phyloP scores from a whole-genome alignment of 1,140 invertebrate species.

The Diachasmimorpha longicaudata region DNA sequence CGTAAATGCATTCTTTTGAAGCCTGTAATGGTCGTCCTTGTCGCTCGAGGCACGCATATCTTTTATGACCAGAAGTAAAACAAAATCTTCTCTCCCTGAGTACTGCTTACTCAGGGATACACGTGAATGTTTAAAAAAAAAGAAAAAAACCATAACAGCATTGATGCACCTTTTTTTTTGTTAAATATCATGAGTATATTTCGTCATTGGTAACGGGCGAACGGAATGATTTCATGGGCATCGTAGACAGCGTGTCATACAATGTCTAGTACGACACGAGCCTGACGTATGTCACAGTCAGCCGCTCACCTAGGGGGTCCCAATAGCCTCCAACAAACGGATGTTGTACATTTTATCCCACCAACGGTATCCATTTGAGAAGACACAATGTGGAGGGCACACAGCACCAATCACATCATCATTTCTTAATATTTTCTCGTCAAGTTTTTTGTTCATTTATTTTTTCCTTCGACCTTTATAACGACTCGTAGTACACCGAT shows the following conservation, averaged over 20 bases:
- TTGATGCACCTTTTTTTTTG: not conserved
- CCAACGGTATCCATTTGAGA: conserved; percentile 30
- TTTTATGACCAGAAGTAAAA: not conserved
- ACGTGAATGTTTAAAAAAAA: not conserved
- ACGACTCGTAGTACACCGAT: conserved; percentile 13
- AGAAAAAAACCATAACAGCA: too few species aligned
- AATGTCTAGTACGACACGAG: not conserved
- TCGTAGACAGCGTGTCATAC: not conserved
- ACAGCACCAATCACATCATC: conserved; percentile 4
- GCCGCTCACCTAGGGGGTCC: conserved; percentile 38
- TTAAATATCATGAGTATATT: not conserved
- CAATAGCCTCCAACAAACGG: conserved; percentile 12
- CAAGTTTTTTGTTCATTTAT: conserved; percentile 18
- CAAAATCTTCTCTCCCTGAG: not conserved
- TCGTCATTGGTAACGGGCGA: not conserved
- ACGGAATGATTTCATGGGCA: conserved; percentile 9
- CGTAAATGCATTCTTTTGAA: conserved; percentile 3
- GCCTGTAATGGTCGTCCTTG: not conserved
- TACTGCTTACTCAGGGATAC: not conserved
- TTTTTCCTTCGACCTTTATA: conserved; percentile 20
- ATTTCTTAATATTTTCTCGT: conserved; percentile 9
- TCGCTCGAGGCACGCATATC: not conserved
- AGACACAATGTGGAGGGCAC: conserved; percentile 17
- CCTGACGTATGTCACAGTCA: conserved; percentile 24
- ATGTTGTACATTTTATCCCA: conserved; percentile 16